A percentile compares a stretch with the other conserved stretches of the same genome.
Conservation (phyloP, 2,888 invertebrate genomes). For the Bombylius major region DNA sequence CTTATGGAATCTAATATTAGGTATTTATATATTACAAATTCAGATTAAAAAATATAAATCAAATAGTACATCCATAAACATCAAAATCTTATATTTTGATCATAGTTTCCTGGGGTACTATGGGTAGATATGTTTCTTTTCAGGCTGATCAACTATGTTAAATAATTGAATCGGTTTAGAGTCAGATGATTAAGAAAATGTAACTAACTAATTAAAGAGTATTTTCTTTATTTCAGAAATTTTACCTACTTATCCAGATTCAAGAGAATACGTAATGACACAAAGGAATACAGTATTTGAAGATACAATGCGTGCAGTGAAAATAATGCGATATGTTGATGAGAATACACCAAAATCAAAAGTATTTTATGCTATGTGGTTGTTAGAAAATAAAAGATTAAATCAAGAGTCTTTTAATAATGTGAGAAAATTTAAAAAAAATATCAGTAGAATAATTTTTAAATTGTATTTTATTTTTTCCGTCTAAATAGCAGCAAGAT, state of each 20-base stretch:
- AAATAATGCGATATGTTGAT: conserved; percentile 52
- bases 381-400: conserved; percentile 59
- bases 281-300: conserved; percentile 64
- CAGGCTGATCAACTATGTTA: too few species aligned
- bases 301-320: conserved; percentile 57
- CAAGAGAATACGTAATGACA: conserved; percentile 59
- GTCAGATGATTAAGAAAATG: too few species aligned
- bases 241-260: conserved; percentile 61
- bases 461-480: background rate
- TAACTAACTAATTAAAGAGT: too few species aligned
- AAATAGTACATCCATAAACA: too few species aligned
- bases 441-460: conserved; percentile 9
- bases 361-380: conserved; percentile 67
- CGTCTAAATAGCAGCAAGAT: conserved; percentile 33
- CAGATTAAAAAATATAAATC: too few species aligned
- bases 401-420: conserved; percentile 40
- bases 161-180: too few species aligned
- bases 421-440: conserved; percentile 22
- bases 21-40: conserved; percentile 41
- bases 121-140: too few species aligned
- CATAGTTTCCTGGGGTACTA: too few species aligned
- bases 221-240: conserved; percentile 42
- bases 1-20: conserved; percentile 77
- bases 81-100: too few species aligned
- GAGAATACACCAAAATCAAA: conserved; percentile 51